Evolutionary conservation across 2,113 vertebrate genomes (phyloP).

Genomic region (Dromiciops gliroides): DNA sequence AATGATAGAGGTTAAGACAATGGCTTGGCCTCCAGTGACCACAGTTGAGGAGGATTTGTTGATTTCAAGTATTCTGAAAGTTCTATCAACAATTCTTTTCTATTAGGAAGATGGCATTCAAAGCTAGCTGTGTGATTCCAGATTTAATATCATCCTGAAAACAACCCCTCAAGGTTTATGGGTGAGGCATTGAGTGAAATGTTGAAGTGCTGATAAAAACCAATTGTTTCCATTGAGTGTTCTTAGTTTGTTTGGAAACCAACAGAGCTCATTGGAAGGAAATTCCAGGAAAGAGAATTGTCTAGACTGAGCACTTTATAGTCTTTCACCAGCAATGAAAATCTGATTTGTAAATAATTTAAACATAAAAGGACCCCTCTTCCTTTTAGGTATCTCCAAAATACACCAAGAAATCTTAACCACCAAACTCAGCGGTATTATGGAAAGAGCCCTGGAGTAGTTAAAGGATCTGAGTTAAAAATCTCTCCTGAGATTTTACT

Average conservation of each 20-base stretch:
- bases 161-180: not conserved
- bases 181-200: slow-evolving; percentile 23
- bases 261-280: slow-evolving; percentile 4
- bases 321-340: not conserved
- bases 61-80: slow-evolving; percentile 1
- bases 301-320: slow-evolving; percentile 24
- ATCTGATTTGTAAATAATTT: slow-evolving; percentile 14
- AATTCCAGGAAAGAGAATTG: not conserved
- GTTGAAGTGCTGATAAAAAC: slow-evolving; percentile 38
- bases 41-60: not conserved
- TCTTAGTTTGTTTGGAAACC: not conserved
- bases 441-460: not conserved
- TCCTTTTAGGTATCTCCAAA: not conserved
- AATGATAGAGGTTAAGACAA: not conserved
- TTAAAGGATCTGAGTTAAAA: not conserved
- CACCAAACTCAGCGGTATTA: not conserved
- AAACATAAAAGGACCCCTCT: not conserved
- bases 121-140: slow-evolving; percentile 29
- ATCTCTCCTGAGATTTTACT: not conserved
- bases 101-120: slow-evolving; percentile 8
- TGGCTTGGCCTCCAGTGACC: not conserved
- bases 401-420: not conserved
- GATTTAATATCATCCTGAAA: slow-evolving; percentile 32
- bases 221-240: not conserved
- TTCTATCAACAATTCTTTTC: slow-evolving; percentile 23